phyloP scores from a whole-genome alignment of 2,113 vertebrate species.

The Numenius arquata region DNA sequence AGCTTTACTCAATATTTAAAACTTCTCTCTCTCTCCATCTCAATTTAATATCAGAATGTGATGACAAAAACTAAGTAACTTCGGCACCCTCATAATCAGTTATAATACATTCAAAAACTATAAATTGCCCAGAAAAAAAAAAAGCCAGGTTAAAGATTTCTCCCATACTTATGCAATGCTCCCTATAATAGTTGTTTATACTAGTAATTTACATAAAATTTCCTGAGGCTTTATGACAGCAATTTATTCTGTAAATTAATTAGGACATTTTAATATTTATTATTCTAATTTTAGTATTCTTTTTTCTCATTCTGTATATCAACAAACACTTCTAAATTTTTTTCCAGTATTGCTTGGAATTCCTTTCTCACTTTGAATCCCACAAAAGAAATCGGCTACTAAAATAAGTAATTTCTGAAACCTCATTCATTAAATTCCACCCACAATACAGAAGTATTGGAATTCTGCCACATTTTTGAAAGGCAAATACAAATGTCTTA shows the following conservation, averaged over 20 bases:
- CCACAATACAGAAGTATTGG: neutral
- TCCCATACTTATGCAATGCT: rapidly evolving
- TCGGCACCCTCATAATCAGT: neutral
- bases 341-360: neutral
- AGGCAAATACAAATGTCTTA: neutral
- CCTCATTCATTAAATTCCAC: neutral
- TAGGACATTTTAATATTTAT: neutral
- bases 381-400: neutral
- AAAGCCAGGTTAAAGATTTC: neutral
- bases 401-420: neutral
- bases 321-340: neutral
- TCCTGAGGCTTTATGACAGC: neutral
- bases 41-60: neutral
- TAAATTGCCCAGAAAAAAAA: neutral
- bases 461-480: neutral
- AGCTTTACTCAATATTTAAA: neutral
- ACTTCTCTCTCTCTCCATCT: neutral
- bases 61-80: neutral
- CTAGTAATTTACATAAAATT: neutral
- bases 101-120: neutral
- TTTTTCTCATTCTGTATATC: neutral
- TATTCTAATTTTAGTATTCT: neutral
- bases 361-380: neutral
- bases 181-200: neutral
- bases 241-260: neutral